Evolutionary conservation across 2,113 vertebrate species (phyloP).

Genomic region (Leiothrix lutea): DNA sequence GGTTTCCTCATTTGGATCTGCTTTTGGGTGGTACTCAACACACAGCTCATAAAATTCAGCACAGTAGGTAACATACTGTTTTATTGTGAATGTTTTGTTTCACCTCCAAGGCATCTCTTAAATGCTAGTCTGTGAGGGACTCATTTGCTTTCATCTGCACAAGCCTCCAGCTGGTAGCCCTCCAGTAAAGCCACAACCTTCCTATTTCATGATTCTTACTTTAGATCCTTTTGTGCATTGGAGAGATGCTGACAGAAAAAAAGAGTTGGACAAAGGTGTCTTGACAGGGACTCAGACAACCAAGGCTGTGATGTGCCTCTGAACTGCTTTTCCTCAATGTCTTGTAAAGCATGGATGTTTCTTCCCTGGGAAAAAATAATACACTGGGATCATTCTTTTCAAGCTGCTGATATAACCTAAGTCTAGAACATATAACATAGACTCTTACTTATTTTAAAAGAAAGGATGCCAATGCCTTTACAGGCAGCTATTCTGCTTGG

Average conservation of each 20-base stretch:
- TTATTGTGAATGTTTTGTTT: neutral
- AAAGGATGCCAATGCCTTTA: neutral
- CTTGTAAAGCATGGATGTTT: neutral
- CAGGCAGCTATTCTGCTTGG: neutral
- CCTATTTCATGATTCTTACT: neutral
- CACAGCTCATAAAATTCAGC: neutral
- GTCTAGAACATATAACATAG: neutral
- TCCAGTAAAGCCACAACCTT: conserved; percentile 16
- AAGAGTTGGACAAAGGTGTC: neutral
- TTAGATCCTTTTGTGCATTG: conserved; percentile 5
- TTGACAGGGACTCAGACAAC: neutral
- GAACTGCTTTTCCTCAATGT: neutral
- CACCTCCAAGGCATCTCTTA: conserved; percentile 18
- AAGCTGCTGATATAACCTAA: neutral
- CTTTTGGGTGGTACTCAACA: neutral
- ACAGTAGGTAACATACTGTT: neutral
- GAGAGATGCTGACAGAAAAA: neutral
- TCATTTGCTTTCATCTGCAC: conserved; percentile 4
- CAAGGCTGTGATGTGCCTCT: neutral
- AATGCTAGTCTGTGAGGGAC: neutral
- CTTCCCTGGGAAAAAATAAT: neutral
- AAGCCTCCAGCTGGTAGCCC: conserved; percentile 3
- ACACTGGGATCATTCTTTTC: neutral
- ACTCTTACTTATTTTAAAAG: neutral
- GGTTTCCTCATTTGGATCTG: neutral